Evolutionary conservation across 2,113 vertebrate genomes (phyloP).

Genomic region (Zosterops lateralis): DNA sequence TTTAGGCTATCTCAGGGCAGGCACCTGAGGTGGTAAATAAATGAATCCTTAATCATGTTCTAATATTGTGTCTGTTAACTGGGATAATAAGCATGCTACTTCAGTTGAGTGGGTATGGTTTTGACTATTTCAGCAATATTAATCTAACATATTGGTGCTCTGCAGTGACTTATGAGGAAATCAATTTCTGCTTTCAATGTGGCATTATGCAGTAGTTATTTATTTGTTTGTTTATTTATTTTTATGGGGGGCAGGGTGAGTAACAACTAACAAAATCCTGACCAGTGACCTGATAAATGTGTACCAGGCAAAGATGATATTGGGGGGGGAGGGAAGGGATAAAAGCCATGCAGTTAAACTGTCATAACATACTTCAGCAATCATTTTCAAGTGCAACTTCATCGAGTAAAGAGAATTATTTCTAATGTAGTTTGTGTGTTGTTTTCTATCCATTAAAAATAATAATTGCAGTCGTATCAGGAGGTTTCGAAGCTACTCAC

Average conservation of each 20-base stretch:
- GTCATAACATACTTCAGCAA: background rate
- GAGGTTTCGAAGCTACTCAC: background rate
- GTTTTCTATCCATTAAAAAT: slow-evolving; percentile 24
- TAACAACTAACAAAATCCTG: background rate
- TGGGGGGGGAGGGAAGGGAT: fast-evolving
- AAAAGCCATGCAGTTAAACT: background rate
- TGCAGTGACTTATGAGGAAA: background rate
- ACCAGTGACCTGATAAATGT: background rate
- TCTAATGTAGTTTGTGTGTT: background rate
- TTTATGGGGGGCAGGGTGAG: background rate
- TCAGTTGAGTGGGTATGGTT: background rate
- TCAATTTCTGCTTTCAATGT: background rate
- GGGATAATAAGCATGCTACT: background rate
- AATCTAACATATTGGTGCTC: background rate
- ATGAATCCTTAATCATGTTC: background rate
- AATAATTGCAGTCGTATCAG: background rate
- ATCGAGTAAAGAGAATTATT: background rate
- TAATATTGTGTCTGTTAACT: background rate
- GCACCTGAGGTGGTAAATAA: background rate
- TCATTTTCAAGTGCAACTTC: background rate
- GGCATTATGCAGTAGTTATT: background rate
- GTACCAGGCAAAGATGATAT: background rate
- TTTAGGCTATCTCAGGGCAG: background rate
- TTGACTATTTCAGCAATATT: background rate
- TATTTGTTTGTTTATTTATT: background rate